phyloP scores from a whole-genome alignment of 2,888 invertebrate species.

The Cryptocephalus moraei region DNA sequence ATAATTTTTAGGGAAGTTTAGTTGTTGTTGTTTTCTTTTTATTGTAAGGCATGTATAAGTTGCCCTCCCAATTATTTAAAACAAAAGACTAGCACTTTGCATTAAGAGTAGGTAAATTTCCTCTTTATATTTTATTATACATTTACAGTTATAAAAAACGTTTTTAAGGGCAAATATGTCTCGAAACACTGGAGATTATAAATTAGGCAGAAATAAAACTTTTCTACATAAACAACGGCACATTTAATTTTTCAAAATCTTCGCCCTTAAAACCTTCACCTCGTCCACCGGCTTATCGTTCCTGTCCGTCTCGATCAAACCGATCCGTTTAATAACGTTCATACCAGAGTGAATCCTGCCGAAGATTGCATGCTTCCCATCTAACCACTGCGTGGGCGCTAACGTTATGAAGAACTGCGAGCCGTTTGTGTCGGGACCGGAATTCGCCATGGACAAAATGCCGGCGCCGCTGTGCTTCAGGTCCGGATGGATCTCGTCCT shows the following conservation, averaged over 20 bases:
- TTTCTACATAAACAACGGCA: no score
- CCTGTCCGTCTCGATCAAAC: constrained; percentile 87
- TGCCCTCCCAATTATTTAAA: no score
- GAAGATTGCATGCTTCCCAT: constrained; percentile 96
- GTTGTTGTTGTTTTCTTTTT: no score
- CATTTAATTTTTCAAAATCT: constrained; percentile 34
- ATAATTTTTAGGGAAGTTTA: no score
- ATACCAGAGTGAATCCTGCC: constrained; percentile 83
- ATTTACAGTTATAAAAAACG: no score
- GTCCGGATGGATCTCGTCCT: constrained; percentile 90
- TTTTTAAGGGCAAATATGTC: no score
- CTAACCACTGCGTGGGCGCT: constrained; percentile 95
- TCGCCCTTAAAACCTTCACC: constrained; percentile 61
- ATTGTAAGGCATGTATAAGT: no score
- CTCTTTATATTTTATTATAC: no score
- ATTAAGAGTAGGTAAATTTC: no score
- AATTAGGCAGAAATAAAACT: no score
- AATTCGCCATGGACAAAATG: constrained; percentile 95
- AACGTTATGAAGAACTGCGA: constrained; percentile 98
- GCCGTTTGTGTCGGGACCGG: constrained; percentile 93
- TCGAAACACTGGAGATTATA: no score
- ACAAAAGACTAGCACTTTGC: no score
- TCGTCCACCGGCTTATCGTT: constrained; percentile 86
- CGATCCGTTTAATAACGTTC: constrained; percentile 84
- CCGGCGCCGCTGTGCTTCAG: constrained; percentile 92